Evolutionary conservation across 2,113 vertebrate genomes (phyloP), one percentile per base, ranked within the genome.

Genomic region (Pica pica): DNA sequence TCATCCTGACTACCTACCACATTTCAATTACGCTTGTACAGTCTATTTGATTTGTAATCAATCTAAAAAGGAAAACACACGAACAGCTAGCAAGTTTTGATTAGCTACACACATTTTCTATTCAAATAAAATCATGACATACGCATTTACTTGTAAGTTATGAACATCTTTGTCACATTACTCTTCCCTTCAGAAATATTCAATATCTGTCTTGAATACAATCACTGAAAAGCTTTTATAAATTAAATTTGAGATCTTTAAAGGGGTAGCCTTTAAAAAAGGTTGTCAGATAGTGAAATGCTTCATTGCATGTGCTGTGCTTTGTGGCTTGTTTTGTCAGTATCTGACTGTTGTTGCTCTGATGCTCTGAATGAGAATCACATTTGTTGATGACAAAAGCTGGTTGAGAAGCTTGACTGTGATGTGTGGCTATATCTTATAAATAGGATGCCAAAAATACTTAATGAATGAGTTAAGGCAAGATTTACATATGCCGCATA

Each of bases 1-100:
- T 37, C 46, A 56, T 88, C 50, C 67, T 61, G 50, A 79, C 70
- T 88, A 46, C 57, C 56, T 57, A 33, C 67, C 31, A 31, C 67
- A 65, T 77, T 85, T 79, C 82, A 76, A 8, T 87, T 64, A 68
- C 1, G 2, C 52, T 49, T 91, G 41, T 75, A 46, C 16, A 35
- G 46, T 56, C 64, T 75, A 4, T 93, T 75, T 84, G 74, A 89
- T 89, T 94, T 71, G 52, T 87, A 95, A 94, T 94, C 87, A 87
- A 79, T 93, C 77, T 85, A 16, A 60, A 68, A 89, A 55, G 52
- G 69, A 91, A 95, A 94, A 75, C 67, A 73, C 5, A 56, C 1
- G 3, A 90, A 77, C 28, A 80, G 16, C 18, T 35, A 67, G 21
- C 28, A 83, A 65, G 75, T 69, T 95, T 68, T 97, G 75, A 95